phyloP scores from a whole-genome alignment of 2,797 vertebrate genomes.

The Mionectes olivaceus region DNA sequence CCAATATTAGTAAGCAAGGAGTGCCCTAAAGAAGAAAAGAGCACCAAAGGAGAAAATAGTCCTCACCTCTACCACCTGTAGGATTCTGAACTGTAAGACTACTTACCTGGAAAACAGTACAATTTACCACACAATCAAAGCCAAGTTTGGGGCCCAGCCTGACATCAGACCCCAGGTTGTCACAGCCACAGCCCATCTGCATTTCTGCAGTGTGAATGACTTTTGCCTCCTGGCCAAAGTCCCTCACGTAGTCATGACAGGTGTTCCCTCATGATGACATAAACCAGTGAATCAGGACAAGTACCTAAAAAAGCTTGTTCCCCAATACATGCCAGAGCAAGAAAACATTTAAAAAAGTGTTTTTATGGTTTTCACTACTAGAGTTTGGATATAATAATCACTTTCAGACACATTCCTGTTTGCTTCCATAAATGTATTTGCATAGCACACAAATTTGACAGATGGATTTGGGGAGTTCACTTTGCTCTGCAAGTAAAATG shows the following conservation, averaged over 20 bases:
- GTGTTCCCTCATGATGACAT: not conserved
- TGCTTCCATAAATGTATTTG: not conserved
- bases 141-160: not conserved
- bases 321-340: not conserved
- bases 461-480: not conserved
- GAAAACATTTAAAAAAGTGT: not conserved
- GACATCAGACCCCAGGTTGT: not conserved
- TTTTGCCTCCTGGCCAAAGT: not conserved
- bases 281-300: not conserved
- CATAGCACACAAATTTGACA: slow-evolving; percentile 19
- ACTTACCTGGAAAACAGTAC: not conserved
- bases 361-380: not conserved
- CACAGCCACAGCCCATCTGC: not conserved
- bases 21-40: not conserved
- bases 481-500: slow-evolving; percentile 21
- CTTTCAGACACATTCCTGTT: not conserved
- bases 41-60: not conserved
- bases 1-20: not conserved
- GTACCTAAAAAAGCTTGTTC: not conserved
- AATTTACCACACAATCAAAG: not conserved
- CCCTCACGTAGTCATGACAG: not conserved
- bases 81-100: not conserved
- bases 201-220: not conserved
- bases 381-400: not conserved
- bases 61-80: not conserved